phyloP scores from a whole-genome alignment of 2,888 invertebrate genomes.

The Graphium colonna region DNA sequence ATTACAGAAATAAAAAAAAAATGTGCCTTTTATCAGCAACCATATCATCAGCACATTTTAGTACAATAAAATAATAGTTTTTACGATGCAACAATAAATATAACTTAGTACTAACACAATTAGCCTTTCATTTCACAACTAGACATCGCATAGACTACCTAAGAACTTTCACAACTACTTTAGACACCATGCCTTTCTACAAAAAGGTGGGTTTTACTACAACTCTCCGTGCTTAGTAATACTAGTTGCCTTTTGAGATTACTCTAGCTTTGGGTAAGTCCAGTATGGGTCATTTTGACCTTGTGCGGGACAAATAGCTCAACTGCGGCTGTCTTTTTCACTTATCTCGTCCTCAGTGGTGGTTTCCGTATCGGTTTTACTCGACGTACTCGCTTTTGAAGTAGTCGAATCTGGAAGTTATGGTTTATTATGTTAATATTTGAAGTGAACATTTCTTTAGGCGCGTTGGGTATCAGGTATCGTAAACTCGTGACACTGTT shows the following conservation, averaged over 20 bases:
- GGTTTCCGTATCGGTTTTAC: slow-evolving; percentile 43
- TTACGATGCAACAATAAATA: slow-evolving; percentile 1
- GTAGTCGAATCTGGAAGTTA: slow-evolving; percentile 56
- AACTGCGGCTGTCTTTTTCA: slow-evolving; percentile 62
- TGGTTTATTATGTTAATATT: too few relatives aligned
- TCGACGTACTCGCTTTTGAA: slow-evolving; percentile 54
- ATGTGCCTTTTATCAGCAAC: neutral
- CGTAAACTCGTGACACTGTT: too few relatives aligned
- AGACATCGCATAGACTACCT: slow-evolving; percentile 23
- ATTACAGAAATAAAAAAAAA: neutral
- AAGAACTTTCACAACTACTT: slow-evolving; percentile 9
- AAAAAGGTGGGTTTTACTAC: slow-evolving; percentile 39
- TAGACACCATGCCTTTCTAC: slow-evolving; percentile 35
- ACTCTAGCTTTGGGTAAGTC: slow-evolving; percentile 72
- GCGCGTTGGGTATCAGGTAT: too few relatives aligned
- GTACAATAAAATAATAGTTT: neutral
- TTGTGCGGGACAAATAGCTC: slow-evolving; percentile 53
- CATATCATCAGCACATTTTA: neutral
- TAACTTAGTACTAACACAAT: slow-evolving; percentile 13
- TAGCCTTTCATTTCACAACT: slow-evolving; percentile 8
- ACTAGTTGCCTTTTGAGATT: slow-evolving; percentile 69
- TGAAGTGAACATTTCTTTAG: too few relatives aligned
- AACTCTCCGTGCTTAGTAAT: slow-evolving; percentile 55
- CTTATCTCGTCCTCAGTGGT: slow-evolving; percentile 44
- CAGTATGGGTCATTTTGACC: slow-evolving; percentile 46